A percentile compares a stretch with the other conserved stretches of the same genome.
Evolutionary conservation across 64 coral and sea anemone species (phyloP).

Genomic region (Montipora capricornis): DNA sequence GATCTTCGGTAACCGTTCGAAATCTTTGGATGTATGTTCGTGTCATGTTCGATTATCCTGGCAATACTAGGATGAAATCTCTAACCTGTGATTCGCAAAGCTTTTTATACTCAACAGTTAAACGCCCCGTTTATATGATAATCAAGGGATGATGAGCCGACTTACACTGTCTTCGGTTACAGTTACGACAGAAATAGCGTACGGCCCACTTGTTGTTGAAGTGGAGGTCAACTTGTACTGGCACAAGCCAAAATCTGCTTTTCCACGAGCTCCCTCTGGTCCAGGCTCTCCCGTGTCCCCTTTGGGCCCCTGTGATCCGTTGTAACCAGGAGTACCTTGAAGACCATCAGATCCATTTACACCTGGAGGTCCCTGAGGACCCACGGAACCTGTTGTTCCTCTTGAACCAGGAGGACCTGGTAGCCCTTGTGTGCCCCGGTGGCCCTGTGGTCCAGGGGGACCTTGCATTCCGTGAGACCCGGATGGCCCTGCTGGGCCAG

Average conservation of each 20-base stretch:
- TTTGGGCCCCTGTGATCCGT: conserved; percentile 33
- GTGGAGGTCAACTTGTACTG: not conserved
- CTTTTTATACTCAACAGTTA: too few species aligned
- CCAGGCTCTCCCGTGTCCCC: conserved; percentile 57
- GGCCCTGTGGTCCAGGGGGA: conserved; percentile 17
- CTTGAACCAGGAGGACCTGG: conserved; percentile 32
- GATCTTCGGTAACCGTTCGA: too few species aligned
- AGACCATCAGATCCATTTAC: conserved; percentile 1
- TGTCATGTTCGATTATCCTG: too few species aligned
- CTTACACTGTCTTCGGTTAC: not conserved
- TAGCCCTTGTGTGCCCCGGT: conserved; percentile 3
- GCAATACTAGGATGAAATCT: too few species aligned
- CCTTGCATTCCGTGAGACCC: conserved; percentile 47
- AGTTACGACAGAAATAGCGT: not conserved
- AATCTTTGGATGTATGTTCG: too few species aligned
- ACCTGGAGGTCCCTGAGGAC: conserved; percentile 22
- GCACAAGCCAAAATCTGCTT: not conserved
- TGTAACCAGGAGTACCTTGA: conserved; percentile 25
- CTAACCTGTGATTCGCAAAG: too few species aligned
- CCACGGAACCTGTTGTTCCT: conserved; percentile 9
- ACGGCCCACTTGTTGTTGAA: conserved; percentile 9
- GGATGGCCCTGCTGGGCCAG: not conserved
- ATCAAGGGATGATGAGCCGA: not conserved
- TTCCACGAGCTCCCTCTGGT: conserved; percentile 20
- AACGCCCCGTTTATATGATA: too few species aligned